These are phyloP conservation scores for Tipula helvola DNA, from an alignment of 2,888 invertebrate genomes.

Conservation along the genomic window DNA sequence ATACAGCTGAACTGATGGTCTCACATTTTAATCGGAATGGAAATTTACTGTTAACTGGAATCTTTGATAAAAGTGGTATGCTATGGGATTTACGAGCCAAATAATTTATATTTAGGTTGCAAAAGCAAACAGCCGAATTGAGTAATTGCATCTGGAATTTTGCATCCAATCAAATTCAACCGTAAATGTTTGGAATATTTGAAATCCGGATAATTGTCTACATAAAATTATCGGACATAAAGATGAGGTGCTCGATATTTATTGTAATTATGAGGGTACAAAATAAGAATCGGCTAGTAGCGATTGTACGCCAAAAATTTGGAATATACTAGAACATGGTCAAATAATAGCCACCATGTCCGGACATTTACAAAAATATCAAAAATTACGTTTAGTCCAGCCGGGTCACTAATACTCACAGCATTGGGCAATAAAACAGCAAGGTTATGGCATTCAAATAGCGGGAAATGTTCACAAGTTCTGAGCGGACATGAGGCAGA, in stretches of 20 bases:
- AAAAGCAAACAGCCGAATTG: constrained; percentile 53
- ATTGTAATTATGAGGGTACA: constrained; percentile 62
- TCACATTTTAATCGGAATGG: constrained; percentile 58
- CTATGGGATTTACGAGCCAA: constrained; percentile 60
- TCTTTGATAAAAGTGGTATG: constrained; percentile 63
- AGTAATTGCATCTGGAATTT: constrained; percentile 59
- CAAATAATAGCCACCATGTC: constrained; percentile 45
- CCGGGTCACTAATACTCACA: too few relatives aligned
- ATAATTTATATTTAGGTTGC: constrained; percentile 34
- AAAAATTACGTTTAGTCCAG: constrained; percentile 70
- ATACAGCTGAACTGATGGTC: constrained; percentile 63
- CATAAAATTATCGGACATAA: constrained; percentile 48
- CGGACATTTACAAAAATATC: constrained; percentile 56
- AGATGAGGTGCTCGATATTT: constrained; percentile 61
- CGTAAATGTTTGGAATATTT: constrained; percentile 56
- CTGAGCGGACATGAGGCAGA: too few relatives aligned
- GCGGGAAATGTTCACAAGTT: too few relatives aligned
- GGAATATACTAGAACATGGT: constrained; percentile 46
- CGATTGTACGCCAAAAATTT: constrained; percentile 61
- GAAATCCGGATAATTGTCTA: constrained; percentile 42
- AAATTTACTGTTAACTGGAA: constrained; percentile 58
- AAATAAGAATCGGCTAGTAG: constrained; percentile 61
- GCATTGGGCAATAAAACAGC: too few relatives aligned
- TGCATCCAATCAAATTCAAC: constrained; percentile 50
- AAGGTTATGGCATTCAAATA: too few relatives aligned